Evolutionary conservation across 2,113 vertebrate species (phyloP), one percentile per base, ranked within the genome.

Genomic region (Grammomys surdaster): DNA sequence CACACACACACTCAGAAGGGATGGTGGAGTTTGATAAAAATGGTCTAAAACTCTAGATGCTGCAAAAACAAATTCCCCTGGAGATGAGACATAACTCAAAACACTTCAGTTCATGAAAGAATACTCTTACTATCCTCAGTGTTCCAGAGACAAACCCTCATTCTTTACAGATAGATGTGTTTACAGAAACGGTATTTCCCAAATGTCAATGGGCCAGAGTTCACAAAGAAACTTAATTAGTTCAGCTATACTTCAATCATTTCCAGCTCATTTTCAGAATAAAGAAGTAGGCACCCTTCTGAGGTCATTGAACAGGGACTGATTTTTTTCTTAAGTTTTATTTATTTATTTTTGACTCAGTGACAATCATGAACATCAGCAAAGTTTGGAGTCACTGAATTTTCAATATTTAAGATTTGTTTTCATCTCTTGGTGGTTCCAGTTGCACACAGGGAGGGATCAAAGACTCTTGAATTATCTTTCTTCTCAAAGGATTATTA

Each of bases 141-240:
- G 93, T 84, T 87, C 73, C 43, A 81, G 54, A 94, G 87, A 72
- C 58, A 90, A n/a, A 86, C 84, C 81, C 60, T 86, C 36, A 75
- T 94, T 96, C 63, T 48, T 97, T 89, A 89, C 19, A 90, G 60
- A 89, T 73, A 86, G 78, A 51, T 3, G 13, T 89, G 93, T 96
- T 89, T 94, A 93, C 48, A 85, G 63, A 96, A 97, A 76, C 84
- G 20, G 56, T 96, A 94, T 78, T 96, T 97, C n/a, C 89, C 89
- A 89, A 90, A 95, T 91, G 82, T 93, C 94, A 97, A 72, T 90
- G 54, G 96, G 43, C 3, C 86, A 94, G 93, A 75, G 46, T 84
- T 93, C 58, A 54, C 58, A 69, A 90, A 89, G 60, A 96, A 95
- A 94, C 77, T 65, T 77, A 93, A 94, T 77, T 81, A 16, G 51